These are phyloP conservation scores for Liasis olivaceus DNA, from an alignment of 2,797 vertebrate genomes.

Conservation along the genomic window DNA sequence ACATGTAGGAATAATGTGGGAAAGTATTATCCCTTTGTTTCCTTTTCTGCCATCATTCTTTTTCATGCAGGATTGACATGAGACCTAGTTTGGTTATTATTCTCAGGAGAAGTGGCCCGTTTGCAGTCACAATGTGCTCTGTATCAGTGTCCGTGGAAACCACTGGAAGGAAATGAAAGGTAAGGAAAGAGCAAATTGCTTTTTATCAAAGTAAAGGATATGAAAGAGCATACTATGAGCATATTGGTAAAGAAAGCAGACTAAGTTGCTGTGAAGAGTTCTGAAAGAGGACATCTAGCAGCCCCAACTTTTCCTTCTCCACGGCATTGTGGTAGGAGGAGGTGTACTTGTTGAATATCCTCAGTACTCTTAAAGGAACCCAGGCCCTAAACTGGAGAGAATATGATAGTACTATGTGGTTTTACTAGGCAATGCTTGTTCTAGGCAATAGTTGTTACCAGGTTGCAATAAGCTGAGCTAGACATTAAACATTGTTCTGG, in stretches of 20 bases:
- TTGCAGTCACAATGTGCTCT: background rate
- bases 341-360: background rate
- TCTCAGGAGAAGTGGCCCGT: constrained; percentile 8
- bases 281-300: background rate
- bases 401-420: background rate
- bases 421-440: background rate
- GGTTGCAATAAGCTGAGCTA: background rate
- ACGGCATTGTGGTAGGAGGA: background rate
- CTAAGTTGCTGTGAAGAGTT: background rate
- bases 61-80: background rate
- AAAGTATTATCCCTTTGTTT: constrained; percentile 36
- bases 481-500: background rate
- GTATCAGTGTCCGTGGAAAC: background rate
- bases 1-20: constrained; percentile 29
- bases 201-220: background rate
- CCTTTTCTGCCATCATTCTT: background rate
- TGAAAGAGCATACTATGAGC: background rate
- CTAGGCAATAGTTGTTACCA: constrained; percentile 4
- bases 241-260: background rate
- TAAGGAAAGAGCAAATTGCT: background rate
- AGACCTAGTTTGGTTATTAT: constrained; percentile 21
- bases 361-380: background rate
- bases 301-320: background rate
- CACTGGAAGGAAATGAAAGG: background rate
- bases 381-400: background rate